phyloP scores from a whole-genome alignment of 2,888 invertebrate genomes.

The Dinocampus coccinellae region DNA sequence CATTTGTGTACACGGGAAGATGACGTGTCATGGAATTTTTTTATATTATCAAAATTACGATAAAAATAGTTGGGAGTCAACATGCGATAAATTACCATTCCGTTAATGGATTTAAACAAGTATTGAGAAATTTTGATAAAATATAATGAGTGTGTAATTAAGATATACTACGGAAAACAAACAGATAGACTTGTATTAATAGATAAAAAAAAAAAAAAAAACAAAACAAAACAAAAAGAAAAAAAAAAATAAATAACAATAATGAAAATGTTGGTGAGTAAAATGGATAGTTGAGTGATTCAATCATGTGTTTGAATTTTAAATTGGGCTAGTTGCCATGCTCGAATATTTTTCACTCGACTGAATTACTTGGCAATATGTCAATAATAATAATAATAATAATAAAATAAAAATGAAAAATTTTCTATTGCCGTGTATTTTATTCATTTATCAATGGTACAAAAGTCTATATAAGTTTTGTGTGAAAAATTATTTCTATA shows the following conservation, averaged over 20 bases:
- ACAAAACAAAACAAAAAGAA: background rate
- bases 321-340: constrained; percentile 30
- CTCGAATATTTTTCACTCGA: constrained; percentile 49
- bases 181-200: too few relatives aligned
- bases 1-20: background rate
- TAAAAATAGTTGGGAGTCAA: too few relatives aligned
- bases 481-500: too few relatives aligned
- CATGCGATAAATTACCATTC: too few relatives aligned
- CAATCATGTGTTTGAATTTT: constrained; percentile 8
- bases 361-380: constrained; percentile 63
- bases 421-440: too few relatives aligned
- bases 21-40: background rate
- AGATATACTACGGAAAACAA: too few relatives aligned
- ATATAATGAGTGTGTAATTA: too few relatives aligned
- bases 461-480: too few relatives aligned
- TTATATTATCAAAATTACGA: background rate
- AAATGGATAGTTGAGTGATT: constrained; percentile 6
- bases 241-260: background rate
- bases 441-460: background rate
- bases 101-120: too few relatives aligned
- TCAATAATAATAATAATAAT: constrained; percentile 45
- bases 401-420: constrained; percentile 44
- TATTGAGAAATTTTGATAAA: too few relatives aligned
- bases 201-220: too few relatives aligned
- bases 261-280: constrained; percentile 1